A percentile compares a stretch with the other conserved stretches of the same genome.
Conservation (phyloP, 2,888 invertebrate species). For the Leptinotarsa peninsularis region DNA sequence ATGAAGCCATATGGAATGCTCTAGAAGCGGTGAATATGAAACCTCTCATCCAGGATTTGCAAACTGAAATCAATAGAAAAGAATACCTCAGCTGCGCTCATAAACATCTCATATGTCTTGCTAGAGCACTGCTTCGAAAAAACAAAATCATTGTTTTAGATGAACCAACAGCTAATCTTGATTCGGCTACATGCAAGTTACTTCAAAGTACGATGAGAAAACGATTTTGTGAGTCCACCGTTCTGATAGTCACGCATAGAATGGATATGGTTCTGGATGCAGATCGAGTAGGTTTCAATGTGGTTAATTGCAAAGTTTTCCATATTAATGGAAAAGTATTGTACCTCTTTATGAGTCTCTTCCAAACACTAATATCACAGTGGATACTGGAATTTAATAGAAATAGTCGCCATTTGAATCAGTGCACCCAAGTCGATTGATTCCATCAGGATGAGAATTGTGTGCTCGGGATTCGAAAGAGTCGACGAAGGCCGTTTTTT, state of each 20-base stretch:
- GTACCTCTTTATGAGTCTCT: not conserved
- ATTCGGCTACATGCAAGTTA: constrained; percentile 79
- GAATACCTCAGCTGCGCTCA: constrained; percentile 67
- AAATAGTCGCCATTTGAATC: too few relatives aligned
- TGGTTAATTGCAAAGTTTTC: not conserved
- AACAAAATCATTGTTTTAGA: constrained; percentile 65
- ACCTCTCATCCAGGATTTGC: constrained; percentile 71
- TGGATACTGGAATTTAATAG: too few relatives aligned
- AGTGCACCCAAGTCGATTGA: too few relatives aligned
- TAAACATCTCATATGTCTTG: constrained; percentile 77
- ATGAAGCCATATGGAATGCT: constrained; percentile 84
- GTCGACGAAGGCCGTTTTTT: too few relatives aligned
- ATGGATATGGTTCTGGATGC: constrained; percentile 88
- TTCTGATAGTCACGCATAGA: constrained; percentile 86
- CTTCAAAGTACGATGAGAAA: constrained; percentile 81
- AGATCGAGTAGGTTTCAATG: constrained; percentile 69
- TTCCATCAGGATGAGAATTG: too few relatives aligned
- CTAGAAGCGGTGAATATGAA: constrained; percentile 87
- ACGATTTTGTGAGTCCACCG: constrained; percentile 81
- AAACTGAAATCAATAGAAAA: constrained; percentile 79
- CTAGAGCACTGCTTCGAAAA: constrained; percentile 70
- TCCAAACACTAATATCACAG: too few relatives aligned
- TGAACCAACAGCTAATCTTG: constrained; percentile 87
- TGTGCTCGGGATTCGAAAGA: too few relatives aligned
- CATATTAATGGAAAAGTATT: not conserved